These are phyloP conservation scores for Steinernema carpocapsae DNA, from an alignment of 2,888 invertebrate genomes.

Conservation along the genomic window DNA sequence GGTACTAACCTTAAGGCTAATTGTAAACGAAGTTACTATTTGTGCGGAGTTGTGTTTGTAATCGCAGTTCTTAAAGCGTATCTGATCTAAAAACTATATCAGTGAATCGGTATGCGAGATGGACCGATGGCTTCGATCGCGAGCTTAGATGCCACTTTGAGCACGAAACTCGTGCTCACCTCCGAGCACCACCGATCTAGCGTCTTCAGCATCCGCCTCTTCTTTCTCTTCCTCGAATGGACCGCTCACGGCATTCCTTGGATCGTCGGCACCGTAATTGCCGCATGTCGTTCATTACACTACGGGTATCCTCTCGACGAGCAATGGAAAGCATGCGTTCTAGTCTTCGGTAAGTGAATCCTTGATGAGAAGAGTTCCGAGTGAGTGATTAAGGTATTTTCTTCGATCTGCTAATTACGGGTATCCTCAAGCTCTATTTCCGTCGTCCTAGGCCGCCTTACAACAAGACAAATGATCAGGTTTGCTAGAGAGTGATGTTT, in stretches of 20 bases:
- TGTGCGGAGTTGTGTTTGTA: background rate
- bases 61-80: background rate
- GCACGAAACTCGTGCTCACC: background rate
- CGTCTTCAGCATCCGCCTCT: constrained; percentile 36
- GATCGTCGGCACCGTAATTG: constrained; percentile 41
- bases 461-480: constrained; percentile 55
- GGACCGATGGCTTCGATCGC: background rate
- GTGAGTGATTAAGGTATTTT: constrained; percentile 51
- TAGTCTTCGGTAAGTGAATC: constrained; percentile 49
- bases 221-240: constrained; percentile 52
- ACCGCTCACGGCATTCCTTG: constrained; percentile 54
- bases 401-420: constrained; percentile 58
- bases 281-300: constrained; percentile 40
- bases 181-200: background rate
- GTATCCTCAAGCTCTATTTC: constrained; percentile 55
- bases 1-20: no score
- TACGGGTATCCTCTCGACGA: constrained; percentile 38
- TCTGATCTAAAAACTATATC: background rate
- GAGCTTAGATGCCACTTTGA: background rate
- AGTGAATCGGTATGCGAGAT: constrained; percentile 4
- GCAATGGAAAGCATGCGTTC: constrained; percentile 47
- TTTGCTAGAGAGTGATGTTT: background rate
- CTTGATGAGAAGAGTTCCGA: background rate
- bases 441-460: constrained; percentile 57
- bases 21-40: no score